Base-by-base conservation (phyloP, 2,888 invertebrate species). In the Drosophila prostipennis region DNA sequence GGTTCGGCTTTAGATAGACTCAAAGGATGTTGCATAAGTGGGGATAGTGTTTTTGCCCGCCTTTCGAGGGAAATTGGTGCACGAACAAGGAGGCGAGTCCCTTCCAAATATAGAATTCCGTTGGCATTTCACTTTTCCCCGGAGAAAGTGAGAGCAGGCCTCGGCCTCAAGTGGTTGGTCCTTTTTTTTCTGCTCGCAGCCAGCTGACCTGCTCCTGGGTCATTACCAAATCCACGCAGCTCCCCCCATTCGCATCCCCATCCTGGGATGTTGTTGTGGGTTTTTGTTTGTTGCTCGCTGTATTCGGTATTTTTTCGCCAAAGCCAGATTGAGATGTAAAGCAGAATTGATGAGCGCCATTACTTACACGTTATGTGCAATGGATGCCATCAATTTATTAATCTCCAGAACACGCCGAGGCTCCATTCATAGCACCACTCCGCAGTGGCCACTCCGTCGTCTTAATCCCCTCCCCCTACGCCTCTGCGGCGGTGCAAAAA, bases 371-470 rank as follows among this genome's bases (percentile, higher is more conserved):
- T 92, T 92, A 92, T 92, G 91, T 92, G 91, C 92, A 92, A 92
- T 92, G 92, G 92, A 91, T 91, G 91, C 92, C 92, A 92, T 92
- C 92, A 92, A 92, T 92, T 92, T 92, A 92, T 92, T 92, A 91
- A 92, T 91, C 92, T 92, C 91, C 90, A 90, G 90, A 91, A 92
- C 91, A 92, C 91, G 91, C 89, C 89, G 90, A 80, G 82, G 71
- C 77, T 65, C 75, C 79, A 80, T 69, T 77, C 75, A 75, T 76
- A 72, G 64, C 77, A 68, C 61, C 46, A 49, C 74, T 63, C 68
- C 51, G 64, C 64, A 64, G 54, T 72, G 75, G 61, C 56, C 76
- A 79, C 82, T 77, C 72, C 77, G 74, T 74, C 83, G 72, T 74
- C 86, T 89, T 87, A 85, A 85, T 85, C 88, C 85, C 80, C 70